Percentiles rank a stretch among this genome's conserved stretches.
phyloP scores from a whole-genome alignment of 2,113 vertebrate species.

The Entelurus aequoreus region DNA sequence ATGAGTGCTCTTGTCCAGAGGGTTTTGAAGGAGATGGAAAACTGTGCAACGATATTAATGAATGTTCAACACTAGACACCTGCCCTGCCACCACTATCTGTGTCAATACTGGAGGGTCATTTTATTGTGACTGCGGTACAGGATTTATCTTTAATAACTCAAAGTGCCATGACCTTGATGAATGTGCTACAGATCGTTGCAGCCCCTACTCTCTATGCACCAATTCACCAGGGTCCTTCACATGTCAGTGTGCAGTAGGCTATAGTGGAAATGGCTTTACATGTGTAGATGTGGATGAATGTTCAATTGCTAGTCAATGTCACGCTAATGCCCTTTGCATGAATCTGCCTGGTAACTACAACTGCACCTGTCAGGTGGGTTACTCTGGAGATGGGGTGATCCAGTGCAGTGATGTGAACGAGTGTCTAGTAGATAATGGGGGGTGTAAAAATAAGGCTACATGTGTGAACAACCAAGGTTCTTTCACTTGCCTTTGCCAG shows the following conservation, averaged over 20 bases:
- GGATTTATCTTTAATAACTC: constrained; percentile 65
- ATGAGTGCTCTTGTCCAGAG: constrained; percentile 66
- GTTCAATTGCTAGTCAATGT: constrained; percentile 53
- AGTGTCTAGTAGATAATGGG: constrained; percentile 71
- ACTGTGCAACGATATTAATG: constrained; percentile 69
- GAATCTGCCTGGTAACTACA: constrained; percentile 70
- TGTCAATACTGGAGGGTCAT: constrained; percentile 71
- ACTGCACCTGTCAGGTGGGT: constrained; percentile 69
- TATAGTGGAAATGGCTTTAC: constrained; percentile 69
- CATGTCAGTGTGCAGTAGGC: constrained; percentile 65
- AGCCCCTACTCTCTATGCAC: constrained; percentile 62
- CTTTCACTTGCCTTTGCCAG: constrained; percentile 69
- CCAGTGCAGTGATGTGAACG: constrained; percentile 70
- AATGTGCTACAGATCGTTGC: constrained; percentile 63
- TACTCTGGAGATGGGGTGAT: constrained; percentile 69
- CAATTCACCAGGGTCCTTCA: constrained; percentile 70
- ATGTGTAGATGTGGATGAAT: constrained; percentile 73
- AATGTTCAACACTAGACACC: constrained; percentile 56
- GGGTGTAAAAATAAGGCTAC: constrained; percentile 67
- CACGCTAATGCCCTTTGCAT: constrained; percentile 64
- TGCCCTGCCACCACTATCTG: constrained; percentile 67
- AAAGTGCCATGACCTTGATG: constrained; percentile 68
- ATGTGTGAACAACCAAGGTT: constrained; percentile 71
- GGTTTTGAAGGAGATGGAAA: constrained; percentile 70
- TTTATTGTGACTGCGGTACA: constrained; percentile 69